phyloP scores from a whole-genome alignment of 2,888 invertebrate species.

The Eupithecia subfuscata region DNA sequence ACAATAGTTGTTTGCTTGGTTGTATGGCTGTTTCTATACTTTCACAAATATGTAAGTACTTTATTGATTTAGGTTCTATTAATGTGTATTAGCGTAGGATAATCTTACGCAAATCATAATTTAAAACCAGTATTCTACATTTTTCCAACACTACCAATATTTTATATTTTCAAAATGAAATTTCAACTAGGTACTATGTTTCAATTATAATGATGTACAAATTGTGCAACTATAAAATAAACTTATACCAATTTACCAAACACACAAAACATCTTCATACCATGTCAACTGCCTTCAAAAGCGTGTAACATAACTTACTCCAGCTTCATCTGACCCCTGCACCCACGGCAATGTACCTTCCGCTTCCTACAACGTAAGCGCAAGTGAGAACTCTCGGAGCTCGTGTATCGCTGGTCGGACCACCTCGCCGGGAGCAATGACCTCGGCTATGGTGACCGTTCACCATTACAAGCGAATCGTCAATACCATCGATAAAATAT shows the following conservation, averaged over 20 bases:
- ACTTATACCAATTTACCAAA: constrained; percentile 44
- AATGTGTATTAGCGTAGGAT: too few species aligned
- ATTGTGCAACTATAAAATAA: constrained; percentile 6
- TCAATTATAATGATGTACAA: not conserved
- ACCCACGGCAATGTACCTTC: constrained; percentile 25
- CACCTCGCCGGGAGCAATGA: constrained; percentile 51
- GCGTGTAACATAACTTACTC: constrained; percentile 36
- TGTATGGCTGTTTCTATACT: not conserved
- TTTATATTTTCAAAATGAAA: not conserved
- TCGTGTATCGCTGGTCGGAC: constrained; percentile 36
- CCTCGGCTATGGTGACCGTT: constrained; percentile 53
- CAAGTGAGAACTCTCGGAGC: constrained; percentile 25
- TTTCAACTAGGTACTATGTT: too few species aligned
- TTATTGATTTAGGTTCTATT: too few species aligned
- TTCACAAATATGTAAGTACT: not conserved
- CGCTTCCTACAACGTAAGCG: constrained; percentile 7
- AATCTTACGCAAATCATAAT: too few species aligned
- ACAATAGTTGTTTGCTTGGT: not conserved
- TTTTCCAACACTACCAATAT: not conserved
- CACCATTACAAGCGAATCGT: constrained; percentile 47
- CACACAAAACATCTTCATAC: constrained; percentile 39
- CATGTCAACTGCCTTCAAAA: constrained; percentile 45
- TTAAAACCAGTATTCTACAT: not conserved
- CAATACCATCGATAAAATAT: constrained; percentile 46
- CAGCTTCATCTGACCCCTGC: constrained; percentile 30